phyloP scores from a whole-genome alignment of 2,797 vertebrate species.

The Gallirallus australis region DNA sequence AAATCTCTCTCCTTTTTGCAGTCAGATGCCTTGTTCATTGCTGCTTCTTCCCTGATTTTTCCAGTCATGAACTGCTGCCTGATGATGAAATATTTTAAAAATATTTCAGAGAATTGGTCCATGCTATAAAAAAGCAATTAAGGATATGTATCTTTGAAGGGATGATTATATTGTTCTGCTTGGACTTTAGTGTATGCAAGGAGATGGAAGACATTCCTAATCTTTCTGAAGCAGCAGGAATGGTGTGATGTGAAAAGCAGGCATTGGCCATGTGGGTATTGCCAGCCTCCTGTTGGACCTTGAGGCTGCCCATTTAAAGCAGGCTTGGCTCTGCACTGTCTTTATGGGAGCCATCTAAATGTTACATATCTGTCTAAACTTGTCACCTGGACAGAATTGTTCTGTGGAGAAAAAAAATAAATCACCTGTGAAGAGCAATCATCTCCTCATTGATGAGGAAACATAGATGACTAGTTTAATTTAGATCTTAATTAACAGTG shows the following conservation, averaged over 20 bases:
- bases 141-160: neutral
- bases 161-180: neutral
- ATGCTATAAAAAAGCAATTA: neutral
- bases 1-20: neutral
- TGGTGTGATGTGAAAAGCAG: neutral
- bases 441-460: neutral
- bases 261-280: neutral
- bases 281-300: neutral
- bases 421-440: constrained; percentile 8
- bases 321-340: neutral
- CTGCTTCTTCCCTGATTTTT: neutral
- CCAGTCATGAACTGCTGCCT: neutral
- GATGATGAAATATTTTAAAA: neutral
- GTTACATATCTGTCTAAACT: neutral
- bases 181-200: neutral
- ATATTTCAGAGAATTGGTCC: neutral
- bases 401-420: neutral
- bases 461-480: constrained; percentile 7
- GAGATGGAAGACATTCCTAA: neutral
- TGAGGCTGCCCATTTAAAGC: neutral
- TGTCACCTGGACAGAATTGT: neutral
- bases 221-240: neutral
- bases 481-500: constrained; percentile 5
- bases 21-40: neutral
- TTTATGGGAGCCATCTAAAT: neutral